Conservation (phyloP, 2,797 vertebrate genomes). For the Octomys mimax region DNA sequence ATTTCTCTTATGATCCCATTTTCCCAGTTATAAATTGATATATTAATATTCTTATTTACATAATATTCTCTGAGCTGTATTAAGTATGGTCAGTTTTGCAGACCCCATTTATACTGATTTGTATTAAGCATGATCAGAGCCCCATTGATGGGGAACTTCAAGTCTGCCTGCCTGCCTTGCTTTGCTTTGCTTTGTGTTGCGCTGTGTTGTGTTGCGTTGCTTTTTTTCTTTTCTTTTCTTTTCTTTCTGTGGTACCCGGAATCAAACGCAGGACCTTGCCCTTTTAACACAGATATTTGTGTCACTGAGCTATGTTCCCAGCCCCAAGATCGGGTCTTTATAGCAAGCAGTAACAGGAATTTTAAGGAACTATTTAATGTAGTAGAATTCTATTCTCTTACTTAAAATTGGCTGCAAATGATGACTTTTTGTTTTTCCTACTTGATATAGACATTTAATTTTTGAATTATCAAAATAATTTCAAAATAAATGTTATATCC, state of each 20-base stretch:
- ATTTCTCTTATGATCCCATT: conserved; percentile 28
- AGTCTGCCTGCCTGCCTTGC: no score
- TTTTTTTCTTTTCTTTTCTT: no score
- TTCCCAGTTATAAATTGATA: conserved; percentile 54
- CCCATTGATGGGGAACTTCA: not conserved
- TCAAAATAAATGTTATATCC: not conserved
- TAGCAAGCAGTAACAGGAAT: not conserved
- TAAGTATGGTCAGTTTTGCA: conserved; percentile 16
- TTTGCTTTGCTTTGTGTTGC: no score
- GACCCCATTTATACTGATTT: not conserved
- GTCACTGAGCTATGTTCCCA: no score
- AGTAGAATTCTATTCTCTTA: not conserved
- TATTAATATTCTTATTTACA: conserved; percentile 64
- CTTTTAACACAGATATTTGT: no score
- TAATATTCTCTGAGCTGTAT: conserved; percentile 21
- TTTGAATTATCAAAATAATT: conserved; percentile 4
- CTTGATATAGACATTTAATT: not conserved
- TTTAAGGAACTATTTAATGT: conserved; percentile 25
- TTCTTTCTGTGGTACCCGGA: no score
- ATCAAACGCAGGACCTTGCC: no score
- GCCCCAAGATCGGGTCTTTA: conserved; percentile 19
- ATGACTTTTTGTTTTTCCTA: not conserved
- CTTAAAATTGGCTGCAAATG: not conserved
- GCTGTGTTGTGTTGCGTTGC: no score
- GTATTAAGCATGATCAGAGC: not conserved